These are phyloP conservation scores for Torymus auratus DNA, from an alignment of 2,888 invertebrate species.

Conservation along the genomic window DNA sequence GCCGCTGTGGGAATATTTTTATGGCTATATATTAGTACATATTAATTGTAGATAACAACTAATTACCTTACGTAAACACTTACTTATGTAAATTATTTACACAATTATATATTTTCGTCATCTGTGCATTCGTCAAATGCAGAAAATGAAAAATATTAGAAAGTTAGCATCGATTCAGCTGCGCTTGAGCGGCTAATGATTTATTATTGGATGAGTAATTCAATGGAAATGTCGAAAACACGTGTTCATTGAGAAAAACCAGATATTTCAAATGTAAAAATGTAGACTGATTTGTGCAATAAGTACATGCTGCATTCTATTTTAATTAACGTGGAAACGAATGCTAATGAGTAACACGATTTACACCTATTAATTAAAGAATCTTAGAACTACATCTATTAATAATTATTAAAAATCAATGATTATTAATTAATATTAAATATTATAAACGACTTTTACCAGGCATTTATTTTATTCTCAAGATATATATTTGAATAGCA, in stretches of 20 bases:
- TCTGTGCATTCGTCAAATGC: constrained; percentile 6
- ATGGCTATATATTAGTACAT: not conserved
- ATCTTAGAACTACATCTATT: too few relatives aligned
- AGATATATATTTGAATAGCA: too few relatives aligned
- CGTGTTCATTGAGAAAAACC: not conserved
- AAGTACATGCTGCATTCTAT: not conserved
- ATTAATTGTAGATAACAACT: constrained; percentile 26
- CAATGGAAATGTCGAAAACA: constrained; percentile 7
- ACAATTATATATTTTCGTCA: constrained; percentile 34
- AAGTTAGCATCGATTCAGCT: constrained; percentile 34
- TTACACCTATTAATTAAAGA: too few relatives aligned
- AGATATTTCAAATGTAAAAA: not conserved
- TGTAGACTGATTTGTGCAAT: not conserved
- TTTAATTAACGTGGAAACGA: too few relatives aligned
- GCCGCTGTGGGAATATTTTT: constrained; percentile 1
- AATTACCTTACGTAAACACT: constrained; percentile 34
- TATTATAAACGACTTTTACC: too few relatives aligned
- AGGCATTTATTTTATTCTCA: too few relatives aligned
- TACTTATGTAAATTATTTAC: constrained; percentile 50
- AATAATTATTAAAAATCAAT: too few relatives aligned
- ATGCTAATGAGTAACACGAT: too few relatives aligned
- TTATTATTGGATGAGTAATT: constrained; percentile 25
- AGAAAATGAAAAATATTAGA: constrained; percentile 44
- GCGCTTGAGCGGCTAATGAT: constrained; percentile 8
- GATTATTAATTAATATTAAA: too few relatives aligned